These are phyloP conservation scores for Phalloptychus januarius DNA, from an alignment of 2,797 vertebrate species.

Conservation along the genomic window DNA sequence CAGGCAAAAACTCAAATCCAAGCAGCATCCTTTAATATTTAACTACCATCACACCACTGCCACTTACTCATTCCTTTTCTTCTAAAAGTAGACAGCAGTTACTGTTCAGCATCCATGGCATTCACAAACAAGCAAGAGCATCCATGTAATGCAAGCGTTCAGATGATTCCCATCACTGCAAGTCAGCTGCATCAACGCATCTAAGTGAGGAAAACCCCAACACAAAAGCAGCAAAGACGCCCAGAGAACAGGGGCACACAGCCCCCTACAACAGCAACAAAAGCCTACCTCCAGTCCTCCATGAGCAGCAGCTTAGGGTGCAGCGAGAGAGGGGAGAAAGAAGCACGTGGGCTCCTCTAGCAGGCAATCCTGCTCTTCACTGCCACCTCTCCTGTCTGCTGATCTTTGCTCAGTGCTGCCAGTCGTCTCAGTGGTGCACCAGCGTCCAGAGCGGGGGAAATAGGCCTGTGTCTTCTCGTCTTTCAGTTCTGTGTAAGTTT, in stretches of 20 bases:
- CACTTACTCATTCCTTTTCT: slow-evolving; percentile 12
- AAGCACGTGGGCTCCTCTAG: slow-evolving; percentile 70
- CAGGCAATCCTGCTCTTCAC: slow-evolving; percentile 51
- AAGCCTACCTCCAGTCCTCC: slow-evolving; percentile 80
- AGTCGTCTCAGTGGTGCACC: slow-evolving; percentile 26
- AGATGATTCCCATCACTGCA: slow-evolving; percentile 13
- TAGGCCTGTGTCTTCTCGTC: slow-evolving; percentile 48
- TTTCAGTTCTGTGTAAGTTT: slow-evolving; percentile 30
- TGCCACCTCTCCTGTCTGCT: slow-evolving; percentile 40
- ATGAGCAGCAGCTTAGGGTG: slow-evolving; percentile 64
- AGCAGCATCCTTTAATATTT: slow-evolving; percentile 15
- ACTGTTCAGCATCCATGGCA: slow-evolving; percentile 28
- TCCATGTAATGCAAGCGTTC: slow-evolving; percentile 32
- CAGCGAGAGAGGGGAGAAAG: slow-evolving; percentile 47
- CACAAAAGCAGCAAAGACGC: slow-evolving; percentile 49
- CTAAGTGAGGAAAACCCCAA: slow-evolving; percentile 25
- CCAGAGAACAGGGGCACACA: slow-evolving; percentile 31
- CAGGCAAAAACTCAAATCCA: slow-evolving; percentile 17
- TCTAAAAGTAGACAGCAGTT: slow-evolving; percentile 18
- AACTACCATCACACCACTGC: slow-evolving; percentile 19
- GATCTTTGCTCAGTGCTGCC: slow-evolving; percentile 34
- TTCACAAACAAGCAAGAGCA: slow-evolving; percentile 34
- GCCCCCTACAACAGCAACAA: slow-evolving; percentile 67
- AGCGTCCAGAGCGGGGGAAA: slow-evolving; percentile 18
- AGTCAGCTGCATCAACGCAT: slow-evolving; percentile 23